Evolutionary conservation across 2,888 invertebrate genomes (phyloP).

Genomic region (Temnothorax rugatulus): DNA sequence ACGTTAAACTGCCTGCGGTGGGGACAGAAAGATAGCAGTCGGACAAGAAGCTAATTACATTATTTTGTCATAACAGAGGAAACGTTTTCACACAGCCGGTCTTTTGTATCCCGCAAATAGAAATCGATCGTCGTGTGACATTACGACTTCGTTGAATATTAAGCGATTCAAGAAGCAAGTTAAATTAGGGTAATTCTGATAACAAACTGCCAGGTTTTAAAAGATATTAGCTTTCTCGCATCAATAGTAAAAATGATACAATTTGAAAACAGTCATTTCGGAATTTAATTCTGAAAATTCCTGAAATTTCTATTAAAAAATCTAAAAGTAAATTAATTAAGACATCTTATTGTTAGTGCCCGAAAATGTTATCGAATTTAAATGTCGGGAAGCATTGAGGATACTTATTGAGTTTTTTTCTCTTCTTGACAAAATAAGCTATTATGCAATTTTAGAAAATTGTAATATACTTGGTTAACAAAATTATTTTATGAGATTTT

Average conservation of each 20-base stretch:
- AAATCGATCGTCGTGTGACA: slow-evolving; percentile 51
- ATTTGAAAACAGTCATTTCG: neutral
- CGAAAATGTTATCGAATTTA: neutral
- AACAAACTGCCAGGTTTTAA: neutral
- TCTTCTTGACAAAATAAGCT: neutral
- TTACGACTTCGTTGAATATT: slow-evolving; percentile 7
- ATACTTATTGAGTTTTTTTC: neutral
- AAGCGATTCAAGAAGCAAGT: neutral
- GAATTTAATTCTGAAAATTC: neutral
- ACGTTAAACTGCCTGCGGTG: slow-evolving; percentile 55
- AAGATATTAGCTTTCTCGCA: neutral
- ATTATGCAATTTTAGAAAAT: slow-evolving; percentile 13
- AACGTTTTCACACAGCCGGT: slow-evolving; percentile 59
- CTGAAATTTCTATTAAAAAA: too few relatives aligned
- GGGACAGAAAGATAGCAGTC: slow-evolving; percentile 63
- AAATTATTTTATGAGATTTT: neutral
- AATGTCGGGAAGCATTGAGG: neutral
- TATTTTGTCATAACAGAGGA: slow-evolving; percentile 62
- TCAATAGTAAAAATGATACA: neutral
- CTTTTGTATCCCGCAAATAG: slow-evolving; percentile 32
- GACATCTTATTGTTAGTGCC: neutral
- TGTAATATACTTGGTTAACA: neutral
- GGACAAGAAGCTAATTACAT: slow-evolving; percentile 71
- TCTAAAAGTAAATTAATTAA: neutral
- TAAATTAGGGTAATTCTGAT: neutral